Evolutionary conservation across 2,113 vertebrate species (phyloP).

Genomic region (Capra hircus): DNA sequence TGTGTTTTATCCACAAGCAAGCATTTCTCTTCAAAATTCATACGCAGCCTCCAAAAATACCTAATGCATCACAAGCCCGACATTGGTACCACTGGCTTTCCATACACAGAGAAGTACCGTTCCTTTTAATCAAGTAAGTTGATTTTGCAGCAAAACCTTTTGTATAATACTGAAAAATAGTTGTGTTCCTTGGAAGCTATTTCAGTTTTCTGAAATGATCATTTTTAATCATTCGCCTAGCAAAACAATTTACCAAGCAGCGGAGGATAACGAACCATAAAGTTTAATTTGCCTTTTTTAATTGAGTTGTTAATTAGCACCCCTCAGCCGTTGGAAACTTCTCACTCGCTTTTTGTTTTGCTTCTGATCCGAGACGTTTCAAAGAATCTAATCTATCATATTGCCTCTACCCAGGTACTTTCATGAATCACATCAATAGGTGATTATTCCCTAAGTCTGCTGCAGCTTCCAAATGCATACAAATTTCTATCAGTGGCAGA

Average conservation of each 20-base stretch:
- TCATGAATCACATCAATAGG: conserved; percentile 81
- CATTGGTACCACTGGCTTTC: conserved; percentile 25
- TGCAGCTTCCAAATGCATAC: conserved; percentile 77
- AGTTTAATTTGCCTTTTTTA: conserved; percentile 88
- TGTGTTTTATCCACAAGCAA: conserved; percentile 69
- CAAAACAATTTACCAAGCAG: conserved; percentile 84
- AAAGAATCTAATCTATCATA: conserved; percentile 78
- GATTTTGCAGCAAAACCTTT: conserved; percentile 50
- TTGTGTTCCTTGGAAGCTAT: conserved; percentile 64
- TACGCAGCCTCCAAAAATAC: neutral
- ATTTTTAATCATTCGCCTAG: conserved; percentile 80
- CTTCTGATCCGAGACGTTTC: conserved; percentile 76
- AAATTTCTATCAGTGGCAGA: conserved; percentile 79
- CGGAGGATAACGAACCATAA: conserved; percentile 83
- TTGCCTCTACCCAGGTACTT: conserved; percentile 76
- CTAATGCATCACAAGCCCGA: neutral
- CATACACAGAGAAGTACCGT: neutral
- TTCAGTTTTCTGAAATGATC: conserved; percentile 76
- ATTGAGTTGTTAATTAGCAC: conserved; percentile 89
- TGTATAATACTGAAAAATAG: conserved; percentile 63
- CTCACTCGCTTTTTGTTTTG: conserved; percentile 75
- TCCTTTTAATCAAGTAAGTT: conserved; percentile 55
- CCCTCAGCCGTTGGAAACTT: conserved; percentile 78
- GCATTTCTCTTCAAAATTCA: conserved; percentile 54
- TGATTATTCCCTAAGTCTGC: conserved; percentile 81